Base-by-base conservation (phyloP, 2,888 invertebrate species). In the Dascillus cervinus region DNA sequence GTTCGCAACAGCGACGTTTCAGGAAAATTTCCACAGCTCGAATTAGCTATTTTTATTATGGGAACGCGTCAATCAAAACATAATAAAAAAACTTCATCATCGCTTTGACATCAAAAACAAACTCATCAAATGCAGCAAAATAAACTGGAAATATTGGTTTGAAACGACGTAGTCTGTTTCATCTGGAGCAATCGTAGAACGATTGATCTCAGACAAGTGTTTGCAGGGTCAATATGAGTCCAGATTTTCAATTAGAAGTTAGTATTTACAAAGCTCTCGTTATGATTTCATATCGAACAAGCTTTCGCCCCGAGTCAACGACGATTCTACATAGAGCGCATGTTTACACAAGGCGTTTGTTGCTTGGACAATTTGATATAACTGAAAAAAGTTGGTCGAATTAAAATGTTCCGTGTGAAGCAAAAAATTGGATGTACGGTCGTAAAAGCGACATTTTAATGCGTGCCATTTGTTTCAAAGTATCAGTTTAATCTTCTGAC, bases 281-380 rank as follows among this genome's bases (percentile, higher is more conserved):
- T 63, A 64, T 62, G 62, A 64, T 63, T 64, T 63, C 62, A 64
- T 64, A 64, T 62, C 61, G 59, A 49, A 60, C 61, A 60, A 59
- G 54, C 39, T 41, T 43, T 43, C 37, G 38, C 46, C n/a, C n/a
- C 41, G 44, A 46, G 50, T 50, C 53, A 47, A 52, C 50, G 50
- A 49, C 50, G 45, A 41, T 44, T 43, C 42, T n/a, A n/a, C 46
- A 43, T 46, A 40, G 38, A 37, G 39, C 37, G 34, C 35, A 39
- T 48, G 41, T 50, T 50, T 50, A 29, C 46, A 26, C 26, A 44
- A 41, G 45, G 31, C 44, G 45, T 47, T 49, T 46, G 46, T 44
- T 42, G n/a, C n/a, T n/a, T n/a, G n/a, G n/a, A n/a, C n/a, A n/a
- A n/a, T n/a, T n/a, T n/a, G n/a, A n/a, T n/a, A n/a, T n/a, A n/a